Percentiles rank a stretch among this genome's conserved stretches.
These are phyloP conservation scores for Poeciliopsis prolifica DNA, from an alignment of 2,113 vertebrate species.

Conservation along the genomic window DNA sequence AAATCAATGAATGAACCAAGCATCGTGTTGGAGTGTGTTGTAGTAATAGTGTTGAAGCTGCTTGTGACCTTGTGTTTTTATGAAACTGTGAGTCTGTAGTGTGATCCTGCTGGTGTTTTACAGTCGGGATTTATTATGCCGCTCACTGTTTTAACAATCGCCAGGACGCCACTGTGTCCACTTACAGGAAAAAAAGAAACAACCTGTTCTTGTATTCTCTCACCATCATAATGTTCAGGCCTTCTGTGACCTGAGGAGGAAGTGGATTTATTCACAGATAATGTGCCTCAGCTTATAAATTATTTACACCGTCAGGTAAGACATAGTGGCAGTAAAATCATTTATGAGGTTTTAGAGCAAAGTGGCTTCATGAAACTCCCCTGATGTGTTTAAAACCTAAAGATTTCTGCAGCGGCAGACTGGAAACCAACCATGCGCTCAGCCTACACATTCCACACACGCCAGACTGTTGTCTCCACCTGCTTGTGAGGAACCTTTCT, in stretches of 20 bases:
- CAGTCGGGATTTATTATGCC: constrained; percentile 21
- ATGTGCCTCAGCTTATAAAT: constrained; percentile 1
- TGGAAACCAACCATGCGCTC: constrained; percentile 17
- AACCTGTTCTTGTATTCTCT: not conserved
- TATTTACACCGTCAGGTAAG: not conserved
- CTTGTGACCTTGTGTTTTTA: not conserved
- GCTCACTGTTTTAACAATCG: not conserved
- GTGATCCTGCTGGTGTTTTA: constrained; percentile 17
- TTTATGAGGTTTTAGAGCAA: not conserved
- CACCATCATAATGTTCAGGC: constrained; percentile 1
- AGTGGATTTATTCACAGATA: constrained; percentile 4
- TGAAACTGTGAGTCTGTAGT: not conserved
- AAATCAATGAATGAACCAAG: not conserved
- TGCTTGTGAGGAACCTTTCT: constrained; percentile 34
- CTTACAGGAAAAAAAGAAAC: not conserved
- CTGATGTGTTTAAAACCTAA: not conserved
- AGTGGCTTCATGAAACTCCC: not conserved
- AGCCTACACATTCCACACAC: constrained; percentile 50
- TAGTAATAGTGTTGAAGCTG: not conserved
- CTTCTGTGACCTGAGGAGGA: not conserved
- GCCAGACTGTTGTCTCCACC: constrained; percentile 44
- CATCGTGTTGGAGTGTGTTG: not conserved
- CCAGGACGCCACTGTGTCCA: constrained; percentile 3
- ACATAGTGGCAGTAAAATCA: not conserved
- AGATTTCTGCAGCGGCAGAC: constrained; percentile 8